phyloP scores from a whole-genome alignment of 2,888 invertebrate genomes.

The Dastarcus helophoroides region DNA sequence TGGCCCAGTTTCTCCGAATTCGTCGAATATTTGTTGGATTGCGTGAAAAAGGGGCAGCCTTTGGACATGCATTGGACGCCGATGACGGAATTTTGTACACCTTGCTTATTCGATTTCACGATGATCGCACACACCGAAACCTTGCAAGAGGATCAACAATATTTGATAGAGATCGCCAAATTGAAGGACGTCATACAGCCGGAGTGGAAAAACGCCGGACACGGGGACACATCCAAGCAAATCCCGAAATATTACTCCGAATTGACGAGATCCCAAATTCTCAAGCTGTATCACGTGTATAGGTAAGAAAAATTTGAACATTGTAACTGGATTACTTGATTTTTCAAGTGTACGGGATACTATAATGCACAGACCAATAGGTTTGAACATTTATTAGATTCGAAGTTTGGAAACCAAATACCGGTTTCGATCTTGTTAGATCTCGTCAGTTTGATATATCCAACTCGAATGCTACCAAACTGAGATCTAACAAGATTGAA shows the following conservation, averaged over 20 bases:
- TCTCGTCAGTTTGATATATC: no score
- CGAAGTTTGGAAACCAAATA: no score
- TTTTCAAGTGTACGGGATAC: not conserved
- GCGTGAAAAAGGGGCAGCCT: conserved; percentile 48
- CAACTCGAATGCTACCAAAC: no score
- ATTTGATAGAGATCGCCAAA: conserved; percentile 64
- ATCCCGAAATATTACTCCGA: conserved; percentile 66
- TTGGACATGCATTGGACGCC: conserved; percentile 87
- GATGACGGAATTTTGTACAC: conserved; percentile 71
- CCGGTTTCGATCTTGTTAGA: no score
- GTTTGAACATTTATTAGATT: no score
- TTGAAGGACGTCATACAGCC: conserved; percentile 66
- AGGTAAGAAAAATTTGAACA: conserved; percentile 39
- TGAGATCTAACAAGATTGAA: no score
- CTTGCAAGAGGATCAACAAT: conserved; percentile 72
- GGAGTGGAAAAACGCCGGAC: conserved; percentile 73
- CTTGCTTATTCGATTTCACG: conserved; percentile 72
- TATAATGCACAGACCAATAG: not conserved
- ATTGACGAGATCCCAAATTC: conserved; percentile 59
- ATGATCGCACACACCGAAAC: conserved; percentile 76
- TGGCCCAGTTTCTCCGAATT: conserved; percentile 77
- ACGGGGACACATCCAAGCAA: conserved; percentile 62
- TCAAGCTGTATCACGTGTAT: conserved; percentile 69
- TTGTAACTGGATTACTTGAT: not conserved
- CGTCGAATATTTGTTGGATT: conserved; percentile 63